Evolutionary conservation across 2,113 vertebrate species (phyloP), one percentile per base, ranked within the genome.

Genomic region (Anas platyrhynchos): DNA sequence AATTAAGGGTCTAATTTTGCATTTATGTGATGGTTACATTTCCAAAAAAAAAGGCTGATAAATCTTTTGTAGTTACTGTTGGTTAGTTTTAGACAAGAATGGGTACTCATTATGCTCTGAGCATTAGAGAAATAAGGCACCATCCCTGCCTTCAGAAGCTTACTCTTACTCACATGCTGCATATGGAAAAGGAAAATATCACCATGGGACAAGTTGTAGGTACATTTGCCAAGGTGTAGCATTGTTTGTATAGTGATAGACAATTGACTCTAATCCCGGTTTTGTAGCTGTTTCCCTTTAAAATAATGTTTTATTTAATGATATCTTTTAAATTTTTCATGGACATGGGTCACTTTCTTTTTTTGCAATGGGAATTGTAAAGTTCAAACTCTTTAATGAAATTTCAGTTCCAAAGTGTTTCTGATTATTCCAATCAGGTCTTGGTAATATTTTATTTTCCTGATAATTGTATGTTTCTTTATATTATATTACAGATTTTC

Each of bases 371-470:
- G 72, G 56, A 81, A 41, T 61, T 74, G 75, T 50, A 8, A 76
- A 83, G 31, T 48, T 86, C 56, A 78, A 38, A 31, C 34, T 78
- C 38, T n/a, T 75, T 46, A 83, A 72, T 88, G 61, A 82, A 75
- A 80, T 88, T n/a, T 52, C 34, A 83, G 52, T 91, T 67, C n/a
- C 11, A 44, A 91, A 91, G 23, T 76, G 25, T 4, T 46, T 83
- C 68, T 88, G 38, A 56, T 90, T 63, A 61, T 72, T 88, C 73
- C 4, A 13, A 7, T 59, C 34, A 56, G 84, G 13, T 62, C 34
- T 55, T 11, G 59, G 63, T 14, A 73, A 26, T 93, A 16, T 72
- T 91, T 95, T 96, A 74, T 88, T 96, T 80, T 88, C 55, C 38
- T 94, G 65, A 52, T 68, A 75, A 56, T 68, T 44, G 32, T 41